Conservation (phyloP, 1,140 invertebrate genomes). For the Metopolophium dirhodum region DNA sequence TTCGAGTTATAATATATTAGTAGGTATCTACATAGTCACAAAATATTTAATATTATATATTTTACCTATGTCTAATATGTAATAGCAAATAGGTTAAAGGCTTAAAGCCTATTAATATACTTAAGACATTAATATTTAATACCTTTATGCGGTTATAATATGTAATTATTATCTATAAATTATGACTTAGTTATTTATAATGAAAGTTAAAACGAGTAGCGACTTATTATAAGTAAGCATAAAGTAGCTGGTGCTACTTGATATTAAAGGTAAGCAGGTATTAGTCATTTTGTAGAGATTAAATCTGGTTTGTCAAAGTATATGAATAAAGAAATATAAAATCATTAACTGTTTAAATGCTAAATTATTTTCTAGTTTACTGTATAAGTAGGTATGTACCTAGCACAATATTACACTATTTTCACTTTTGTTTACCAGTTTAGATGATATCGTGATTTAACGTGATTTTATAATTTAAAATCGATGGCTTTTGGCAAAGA, state of each 20-base stretch:
- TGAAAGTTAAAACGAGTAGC: background rate
- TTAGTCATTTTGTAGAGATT: background rate
- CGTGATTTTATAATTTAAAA: background rate
- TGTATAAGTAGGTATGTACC: background rate
- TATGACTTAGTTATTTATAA: background rate
- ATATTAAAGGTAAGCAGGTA: too few species aligned
- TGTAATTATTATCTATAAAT: background rate
- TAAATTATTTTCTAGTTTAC: background rate
- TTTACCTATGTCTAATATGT: background rate
- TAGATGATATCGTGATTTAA: background rate
- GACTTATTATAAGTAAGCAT: background rate
- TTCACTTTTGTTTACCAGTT: background rate
- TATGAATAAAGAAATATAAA: background rate
- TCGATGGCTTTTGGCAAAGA: background rate
- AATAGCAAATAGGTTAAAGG: too few species aligned
- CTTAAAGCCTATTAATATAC: too few species aligned
- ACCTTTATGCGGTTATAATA: background rate
- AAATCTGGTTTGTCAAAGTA: background rate
- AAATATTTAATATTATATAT: background rate
- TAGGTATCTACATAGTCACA: background rate
- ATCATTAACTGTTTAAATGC: background rate
- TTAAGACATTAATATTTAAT: background rate
- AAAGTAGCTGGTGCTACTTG: too few species aligned
- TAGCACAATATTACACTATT: too few species aligned
- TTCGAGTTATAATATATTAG: background rate